Evolutionary conservation across 2,797 vertebrate genomes (phyloP).

Genomic region (Distichodus sexfasciatus): DNA sequence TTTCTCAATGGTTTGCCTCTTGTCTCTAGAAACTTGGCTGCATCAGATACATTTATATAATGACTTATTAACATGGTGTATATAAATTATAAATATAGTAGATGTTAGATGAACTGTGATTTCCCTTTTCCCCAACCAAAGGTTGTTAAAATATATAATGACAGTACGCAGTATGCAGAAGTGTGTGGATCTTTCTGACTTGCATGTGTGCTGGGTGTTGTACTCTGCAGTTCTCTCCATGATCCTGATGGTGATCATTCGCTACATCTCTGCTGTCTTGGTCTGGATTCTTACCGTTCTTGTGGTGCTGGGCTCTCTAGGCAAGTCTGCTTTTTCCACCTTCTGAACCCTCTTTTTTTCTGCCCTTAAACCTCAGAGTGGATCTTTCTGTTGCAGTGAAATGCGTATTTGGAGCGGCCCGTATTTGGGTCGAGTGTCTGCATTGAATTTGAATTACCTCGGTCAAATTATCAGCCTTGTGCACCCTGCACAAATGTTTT

Average conservation of each 20-base stretch:
- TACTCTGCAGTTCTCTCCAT: constrained; percentile 87
- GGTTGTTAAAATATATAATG: too few species aligned
- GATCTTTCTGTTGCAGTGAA: not conserved
- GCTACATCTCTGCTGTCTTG: constrained; percentile 94
- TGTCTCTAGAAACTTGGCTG: too few species aligned
- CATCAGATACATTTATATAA: too few species aligned
- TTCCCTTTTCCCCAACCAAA: too few species aligned
- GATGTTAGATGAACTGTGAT: too few species aligned
- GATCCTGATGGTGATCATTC: constrained; percentile 95
- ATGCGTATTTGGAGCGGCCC: not conserved
- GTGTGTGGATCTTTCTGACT: constrained; percentile 15
- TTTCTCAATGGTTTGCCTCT: too few species aligned
- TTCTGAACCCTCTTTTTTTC: not conserved
- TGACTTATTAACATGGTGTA: too few species aligned
- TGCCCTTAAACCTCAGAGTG: constrained; percentile 5
- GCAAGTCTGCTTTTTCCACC: constrained; percentile 73
- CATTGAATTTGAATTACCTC: constrained; percentile 10
- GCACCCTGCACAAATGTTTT: not conserved
- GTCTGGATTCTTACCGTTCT: constrained; percentile 94
- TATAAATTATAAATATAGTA: too few species aligned
- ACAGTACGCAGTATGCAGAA: not conserved
- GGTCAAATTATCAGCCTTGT: not conserved
- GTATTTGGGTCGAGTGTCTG: constrained; percentile 14
- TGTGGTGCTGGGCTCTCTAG: constrained; percentile 90
- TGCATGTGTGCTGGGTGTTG: constrained; percentile 43